Conservation (phyloP, 1,140 invertebrate genomes). For the Hycleus cichorii region DNA sequence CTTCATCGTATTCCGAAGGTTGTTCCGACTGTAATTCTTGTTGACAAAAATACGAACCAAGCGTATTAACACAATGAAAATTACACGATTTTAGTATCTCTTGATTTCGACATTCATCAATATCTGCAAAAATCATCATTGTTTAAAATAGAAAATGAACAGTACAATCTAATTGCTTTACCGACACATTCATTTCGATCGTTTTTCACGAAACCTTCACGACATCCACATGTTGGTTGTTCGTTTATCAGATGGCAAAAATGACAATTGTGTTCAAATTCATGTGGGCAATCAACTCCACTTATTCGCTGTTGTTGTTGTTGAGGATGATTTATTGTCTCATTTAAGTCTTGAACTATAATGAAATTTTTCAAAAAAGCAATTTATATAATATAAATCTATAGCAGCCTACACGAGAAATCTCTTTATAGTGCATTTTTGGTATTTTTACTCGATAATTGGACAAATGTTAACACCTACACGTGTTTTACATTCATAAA, state of each 20-base stretch:
- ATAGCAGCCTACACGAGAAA: too few species aligned
- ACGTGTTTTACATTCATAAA: too few species aligned
- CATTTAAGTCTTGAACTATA: too few species aligned
- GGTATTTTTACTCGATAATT: too few species aligned
- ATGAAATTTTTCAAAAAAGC: too few species aligned
- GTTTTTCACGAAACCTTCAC: conserved; percentile 1
- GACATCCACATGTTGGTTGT: conserved; percentile 3
- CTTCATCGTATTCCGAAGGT: conserved; percentile 6
- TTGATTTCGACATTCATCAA: conserved; percentile 62
- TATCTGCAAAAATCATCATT: conserved; percentile 45
- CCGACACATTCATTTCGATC: conserved; percentile 2
- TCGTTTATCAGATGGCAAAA: not conserved
- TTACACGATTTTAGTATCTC: conserved; percentile 12
- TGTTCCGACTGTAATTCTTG: conserved; percentile 12
- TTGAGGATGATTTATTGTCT: too few species aligned
- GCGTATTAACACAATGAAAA: conserved; percentile 19
- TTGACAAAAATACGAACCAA: conserved; percentile 21
- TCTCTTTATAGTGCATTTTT: too few species aligned
- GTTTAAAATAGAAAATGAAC: not conserved
- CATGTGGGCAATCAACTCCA: not conserved
- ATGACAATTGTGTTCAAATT: conserved; percentile 4
- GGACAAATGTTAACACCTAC: too few species aligned
- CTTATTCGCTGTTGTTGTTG: too few species aligned
- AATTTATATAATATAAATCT: too few species aligned
- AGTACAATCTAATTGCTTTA: not conserved